These are phyloP conservation scores for Menidia menidia DNA, from an alignment of 2,797 vertebrate genomes.

Conservation along the genomic window DNA sequence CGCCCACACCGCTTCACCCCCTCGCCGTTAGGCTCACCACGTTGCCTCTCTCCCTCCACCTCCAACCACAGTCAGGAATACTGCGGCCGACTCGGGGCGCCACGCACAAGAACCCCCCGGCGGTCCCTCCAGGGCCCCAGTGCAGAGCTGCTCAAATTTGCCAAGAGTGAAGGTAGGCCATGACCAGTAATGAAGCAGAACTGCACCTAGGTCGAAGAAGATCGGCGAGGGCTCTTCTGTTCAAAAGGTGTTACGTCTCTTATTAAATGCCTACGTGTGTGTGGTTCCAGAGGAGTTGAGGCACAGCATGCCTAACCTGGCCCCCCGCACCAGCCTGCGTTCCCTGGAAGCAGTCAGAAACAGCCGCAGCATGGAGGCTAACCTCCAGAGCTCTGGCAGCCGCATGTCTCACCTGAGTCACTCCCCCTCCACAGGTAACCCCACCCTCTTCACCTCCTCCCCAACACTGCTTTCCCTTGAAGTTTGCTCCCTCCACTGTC, in stretches of 20 bases:
- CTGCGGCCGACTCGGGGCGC: constrained; percentile 64
- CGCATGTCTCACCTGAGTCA: constrained; percentile 90
- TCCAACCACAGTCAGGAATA: constrained; percentile 80
- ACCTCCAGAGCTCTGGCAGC: constrained; percentile 91
- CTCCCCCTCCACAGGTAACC: constrained; percentile 87
- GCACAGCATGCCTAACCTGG: constrained; percentile 95
- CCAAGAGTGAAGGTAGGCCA: constrained; percentile 87
- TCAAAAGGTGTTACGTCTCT: constrained; percentile 14
- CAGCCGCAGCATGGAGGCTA: constrained; percentile 94
- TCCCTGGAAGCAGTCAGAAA: constrained; percentile 90
- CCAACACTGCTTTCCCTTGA: constrained; percentile 30
- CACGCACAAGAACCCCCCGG: constrained; percentile 84
- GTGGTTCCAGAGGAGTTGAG: constrained; percentile 90
- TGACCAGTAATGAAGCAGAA: neutral
- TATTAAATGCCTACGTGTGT: constrained; percentile 67
- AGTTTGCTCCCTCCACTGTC: constrained; percentile 6
- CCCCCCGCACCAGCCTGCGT: constrained; percentile 89
- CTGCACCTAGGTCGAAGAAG: neutral
- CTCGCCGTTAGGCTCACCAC: constrained; percentile 89
- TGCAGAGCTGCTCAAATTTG: constrained; percentile 88
- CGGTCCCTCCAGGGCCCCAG: constrained; percentile 85
- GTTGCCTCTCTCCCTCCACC: constrained; percentile 89
- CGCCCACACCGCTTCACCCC: constrained; percentile 86
- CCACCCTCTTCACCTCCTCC: constrained; percentile 52
- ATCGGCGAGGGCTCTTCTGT: constrained; percentile 6